These are phyloP conservation scores for Chironomus riparius DNA, from an alignment of 2,888 invertebrate genomes.

Conservation along the genomic window DNA sequence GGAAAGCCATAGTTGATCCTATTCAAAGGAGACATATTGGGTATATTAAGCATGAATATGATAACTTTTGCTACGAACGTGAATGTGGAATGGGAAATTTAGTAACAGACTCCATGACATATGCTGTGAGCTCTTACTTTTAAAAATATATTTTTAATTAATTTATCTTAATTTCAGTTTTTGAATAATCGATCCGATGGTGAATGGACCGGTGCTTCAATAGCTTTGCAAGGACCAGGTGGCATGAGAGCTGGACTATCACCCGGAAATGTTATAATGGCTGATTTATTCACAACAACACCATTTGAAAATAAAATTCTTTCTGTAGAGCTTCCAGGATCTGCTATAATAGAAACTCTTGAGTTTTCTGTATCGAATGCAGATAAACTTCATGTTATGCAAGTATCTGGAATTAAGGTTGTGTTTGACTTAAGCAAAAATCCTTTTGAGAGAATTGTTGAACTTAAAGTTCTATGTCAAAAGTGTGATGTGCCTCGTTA, in stretches of 20 bases:
- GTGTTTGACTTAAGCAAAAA: slow-evolving; percentile 53
- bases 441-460: slow-evolving; percentile 49
- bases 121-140: slow-evolving; percentile 43
- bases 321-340: background rate
- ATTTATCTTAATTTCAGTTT: background rate
- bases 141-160: background rate
- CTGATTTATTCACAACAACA: slow-evolving; percentile 56
- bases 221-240: slow-evolving; percentile 59
- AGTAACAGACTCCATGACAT: slow-evolving; percentile 60
- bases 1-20: slow-evolving; percentile 50
- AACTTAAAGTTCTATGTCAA: slow-evolving; percentile 50
- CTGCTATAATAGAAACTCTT: background rate
- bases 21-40: slow-evolving; percentile 51
- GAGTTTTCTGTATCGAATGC: background rate
- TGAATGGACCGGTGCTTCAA: slow-evolving; percentile 58
- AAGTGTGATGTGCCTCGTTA: slow-evolving; percentile 56
- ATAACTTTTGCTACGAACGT: slow-evolving; percentile 46
- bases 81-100: slow-evolving; percentile 71
- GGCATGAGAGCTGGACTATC: slow-evolving; percentile 62
- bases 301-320: slow-evolving; percentile 35
- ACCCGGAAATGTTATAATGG: slow-evolving; percentile 55
- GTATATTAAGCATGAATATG: slow-evolving; percentile 47
- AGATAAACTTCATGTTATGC: slow-evolving; percentile 36
- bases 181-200: slow-evolving; percentile 30
- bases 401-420: slow-evolving; percentile 49